Evolutionary conservation across 1,140 invertebrate genomes (phyloP), one percentile per base, ranked within the genome.

Genomic region (Mactra quadrangularis): DNA sequence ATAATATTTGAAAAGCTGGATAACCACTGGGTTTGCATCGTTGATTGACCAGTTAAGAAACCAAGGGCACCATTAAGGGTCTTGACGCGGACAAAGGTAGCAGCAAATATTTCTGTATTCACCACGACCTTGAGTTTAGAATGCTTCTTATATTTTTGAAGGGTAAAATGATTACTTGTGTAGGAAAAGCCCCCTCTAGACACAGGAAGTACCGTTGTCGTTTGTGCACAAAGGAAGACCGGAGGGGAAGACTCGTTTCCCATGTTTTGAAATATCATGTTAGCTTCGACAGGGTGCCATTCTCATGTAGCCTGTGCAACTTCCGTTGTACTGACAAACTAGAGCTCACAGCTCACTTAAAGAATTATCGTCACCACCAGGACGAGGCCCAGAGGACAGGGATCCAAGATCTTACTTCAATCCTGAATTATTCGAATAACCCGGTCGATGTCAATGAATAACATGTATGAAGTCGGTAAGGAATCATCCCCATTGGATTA

Each of bases 201-300:
- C 60, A 64, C 31, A 35, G 7, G 35, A 22, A 2, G 25, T 64
- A 64, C 38, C 31, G 29, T 22, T 64, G 60, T 19, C 9, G 19
- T 9, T 4, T 64, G 3, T 64, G 60, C n/a, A 33, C 29, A 27
- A 64, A 64, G 31, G 60, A 64, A 41, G 31, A 64, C 31, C 19
- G 60, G 19, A 64, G 38, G 31, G 60, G 60, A 9, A 9, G 60
- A 9, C 19, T 64, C 7, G 3, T 64, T 35, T 27, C 11, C 3
- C 60, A 64, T 22, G 7, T 35, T 9, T 19, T 64, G 60, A 64
- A 64, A 22, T 64, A 38, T 19, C 60, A 64, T 64, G 60, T 64
- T 7, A 27, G 4, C 3, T 33, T 64, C 9, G 60, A 64, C 60
- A 3, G 31, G 9, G 60, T 64, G 2, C 60, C 60, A 4, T 64